These are phyloP conservation scores for Sphaeramia orbicularis DNA, from an alignment of 2,797 vertebrate species.

Conservation along the genomic window DNA sequence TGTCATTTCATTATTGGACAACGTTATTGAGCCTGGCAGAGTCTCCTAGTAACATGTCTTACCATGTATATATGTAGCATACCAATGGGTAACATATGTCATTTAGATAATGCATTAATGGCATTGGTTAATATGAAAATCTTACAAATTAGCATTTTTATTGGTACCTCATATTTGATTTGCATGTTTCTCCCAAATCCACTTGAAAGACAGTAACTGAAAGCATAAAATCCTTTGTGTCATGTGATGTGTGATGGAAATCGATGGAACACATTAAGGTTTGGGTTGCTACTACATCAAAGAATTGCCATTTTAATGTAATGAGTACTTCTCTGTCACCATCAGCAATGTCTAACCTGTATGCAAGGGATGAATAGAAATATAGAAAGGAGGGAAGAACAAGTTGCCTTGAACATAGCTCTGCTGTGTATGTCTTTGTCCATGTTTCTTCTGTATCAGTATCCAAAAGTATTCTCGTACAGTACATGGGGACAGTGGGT, in stretches of 20 bases:
- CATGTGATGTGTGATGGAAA: slow-evolving; percentile 26
- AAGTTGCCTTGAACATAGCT: slow-evolving; percentile 4
- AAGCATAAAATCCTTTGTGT: slow-evolving; percentile 30
- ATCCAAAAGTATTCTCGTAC: slow-evolving; percentile 30
- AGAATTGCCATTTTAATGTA: slow-evolving; percentile 51
- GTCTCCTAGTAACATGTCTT: no score
- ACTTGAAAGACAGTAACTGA: slow-evolving; percentile 16
- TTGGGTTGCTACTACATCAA: slow-evolving; percentile 48
- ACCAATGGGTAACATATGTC: no score
- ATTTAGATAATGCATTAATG: no score
- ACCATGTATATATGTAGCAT: no score
- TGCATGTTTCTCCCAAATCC: slow-evolving; percentile 7
- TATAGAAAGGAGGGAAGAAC: slow-evolving; percentile 1
- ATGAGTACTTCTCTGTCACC: slow-evolving; percentile 43
- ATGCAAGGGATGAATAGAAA: slow-evolving; percentile 26
- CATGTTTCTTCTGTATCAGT: slow-evolving; percentile 2
- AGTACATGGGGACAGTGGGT: slow-evolving; percentile 18
- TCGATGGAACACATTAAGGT: slow-evolving; percentile 35
- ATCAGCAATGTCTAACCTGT: slow-evolving; percentile 34
- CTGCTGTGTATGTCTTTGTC: slow-evolving; percentile 17
- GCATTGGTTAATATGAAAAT: slow-evolving; percentile 12
- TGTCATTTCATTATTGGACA: no score
- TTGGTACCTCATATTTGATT: slow-evolving; percentile 14
- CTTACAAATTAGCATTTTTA: not conserved
- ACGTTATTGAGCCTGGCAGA: no score